A percentile compares a stretch with the other conserved stretches of the same genome.
phyloP scores from a whole-genome alignment of 2,888 invertebrate species.

The Tetragonisca angustula region DNA sequence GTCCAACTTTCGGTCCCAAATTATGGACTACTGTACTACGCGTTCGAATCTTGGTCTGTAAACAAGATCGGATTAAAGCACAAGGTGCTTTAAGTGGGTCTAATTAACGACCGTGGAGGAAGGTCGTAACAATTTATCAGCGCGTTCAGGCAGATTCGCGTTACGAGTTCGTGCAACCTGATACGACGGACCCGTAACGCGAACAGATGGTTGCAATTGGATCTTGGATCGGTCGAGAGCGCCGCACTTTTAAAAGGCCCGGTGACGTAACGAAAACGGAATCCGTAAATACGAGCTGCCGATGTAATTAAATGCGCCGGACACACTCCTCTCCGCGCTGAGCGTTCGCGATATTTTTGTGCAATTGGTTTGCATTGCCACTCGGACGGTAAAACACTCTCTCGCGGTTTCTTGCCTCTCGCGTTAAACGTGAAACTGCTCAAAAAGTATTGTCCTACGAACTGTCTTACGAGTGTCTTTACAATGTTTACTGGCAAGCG shows the following conservation, averaged over 20 bases:
- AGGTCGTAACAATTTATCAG: slow-evolving; percentile 69
- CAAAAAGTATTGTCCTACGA: neutral
- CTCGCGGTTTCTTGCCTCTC: neutral
- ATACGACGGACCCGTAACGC: slow-evolving; percentile 57
- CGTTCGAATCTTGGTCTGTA: slow-evolving; percentile 15
- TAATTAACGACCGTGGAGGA: slow-evolving; percentile 62
- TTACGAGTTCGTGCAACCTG: slow-evolving; percentile 63
- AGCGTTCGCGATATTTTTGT: neutral
- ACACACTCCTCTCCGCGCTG: neutral
- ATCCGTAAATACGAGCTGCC: slow-evolving; percentile 16
- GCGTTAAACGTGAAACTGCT: neutral
- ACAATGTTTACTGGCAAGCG: no score
- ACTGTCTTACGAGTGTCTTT: no score
- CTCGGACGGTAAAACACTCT: neutral
- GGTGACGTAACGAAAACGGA: slow-evolving; percentile 35
- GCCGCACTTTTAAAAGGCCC: slow-evolving; percentile 17
- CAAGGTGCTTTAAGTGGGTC: slow-evolving; percentile 55
- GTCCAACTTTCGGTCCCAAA: no score
- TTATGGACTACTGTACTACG: neutral
- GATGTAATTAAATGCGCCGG: slow-evolving; percentile 19
- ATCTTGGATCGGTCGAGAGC: slow-evolving; percentile 73
- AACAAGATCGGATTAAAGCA: slow-evolving; percentile 54
- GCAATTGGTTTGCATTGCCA: slow-evolving; percentile 3
- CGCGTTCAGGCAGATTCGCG: slow-evolving; percentile 57
- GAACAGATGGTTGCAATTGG: slow-evolving; percentile 66